Evolutionary conservation across 2,888 invertebrate genomes (phyloP), one percentile per base, ranked within the genome.

Genomic region (Coremacera marginata): DNA sequence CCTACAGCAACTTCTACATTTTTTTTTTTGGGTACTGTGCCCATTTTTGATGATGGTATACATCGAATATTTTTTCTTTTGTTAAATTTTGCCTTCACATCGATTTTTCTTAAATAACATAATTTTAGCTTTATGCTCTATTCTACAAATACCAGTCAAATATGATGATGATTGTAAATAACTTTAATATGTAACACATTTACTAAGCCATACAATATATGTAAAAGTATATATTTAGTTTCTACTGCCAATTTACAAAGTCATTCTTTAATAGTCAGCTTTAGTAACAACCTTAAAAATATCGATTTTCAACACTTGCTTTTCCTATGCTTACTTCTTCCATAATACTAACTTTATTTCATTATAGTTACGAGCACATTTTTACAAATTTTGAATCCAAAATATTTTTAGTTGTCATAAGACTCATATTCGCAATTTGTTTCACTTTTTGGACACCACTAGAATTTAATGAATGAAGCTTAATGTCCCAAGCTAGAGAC

Each of bases 51-150:
- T 22, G 44, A 37, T 60, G 49, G 27, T 68, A 68, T 68, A 68
- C 68, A 44, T 37, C 51, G 27, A 68, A 44, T 11, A 44, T 11
- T 51, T 68, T 68, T 68, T 25, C 68, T 68, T 68, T 67, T 49
- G 67, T 49, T 25, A 49, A 25, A 68, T 25, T 27, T 25, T 31
- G 22, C 5, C 25, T 60, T 34, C 60, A 72, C 60, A 72, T 72
- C 44, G 72, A 72, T 72, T 72, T 60, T 72, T 72, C 25, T 44
- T 34, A 60, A 68, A 27, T 49, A 19, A 22, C 51, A 51, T 9
- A 22, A 44, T 44, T 44, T 44, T 44, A 44, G 11, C 11, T 44
- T 44, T 14, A 14, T 11, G 2, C 37, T 37, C 37, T 7, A 37
- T 37, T 37, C 37, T 37, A 31, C 5, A 31, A 31, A 31, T 37